Percentiles rank a stretch among this genome's conserved stretches.
Evolutionary conservation across 2,888 invertebrate species (phyloP).

Genomic region (Eudemis profundana): DNA sequence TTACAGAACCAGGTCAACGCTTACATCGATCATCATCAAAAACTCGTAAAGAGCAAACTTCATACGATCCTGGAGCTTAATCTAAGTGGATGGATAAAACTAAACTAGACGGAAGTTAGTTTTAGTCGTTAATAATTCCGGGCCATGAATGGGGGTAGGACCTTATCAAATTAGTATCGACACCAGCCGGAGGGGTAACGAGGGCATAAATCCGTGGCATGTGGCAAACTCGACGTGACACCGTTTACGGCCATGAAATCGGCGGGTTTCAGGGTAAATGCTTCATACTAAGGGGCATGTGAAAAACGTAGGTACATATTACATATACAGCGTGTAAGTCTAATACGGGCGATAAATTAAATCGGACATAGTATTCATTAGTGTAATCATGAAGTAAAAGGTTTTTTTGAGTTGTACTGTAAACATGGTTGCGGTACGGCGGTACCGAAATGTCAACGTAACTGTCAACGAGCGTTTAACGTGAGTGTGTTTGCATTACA

Average conservation of each 20-base stretch:
- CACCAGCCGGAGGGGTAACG: slow-evolving; percentile 47
- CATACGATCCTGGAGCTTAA: slow-evolving; percentile 36
- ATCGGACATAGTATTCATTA: too few species aligned
- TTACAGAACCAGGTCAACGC: slow-evolving; percentile 35
- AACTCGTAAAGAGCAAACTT: slow-evolving; percentile 42
- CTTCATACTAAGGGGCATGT: not conserved
- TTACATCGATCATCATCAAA: slow-evolving; percentile 44
- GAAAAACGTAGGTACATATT: not conserved
- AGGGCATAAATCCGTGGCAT: slow-evolving; percentile 55
- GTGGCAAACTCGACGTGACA: slow-evolving; percentile 54
- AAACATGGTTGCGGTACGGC: too few species aligned
- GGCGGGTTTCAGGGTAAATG: slow-evolving; percentile 5
- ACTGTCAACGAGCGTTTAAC: too few species aligned
- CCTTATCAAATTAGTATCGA: slow-evolving; percentile 49
- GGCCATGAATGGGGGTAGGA: slow-evolving; percentile 48
- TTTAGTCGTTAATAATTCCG: slow-evolving; percentile 48
- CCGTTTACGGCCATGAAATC: slow-evolving; percentile 39
- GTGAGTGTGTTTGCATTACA: too few species aligned
- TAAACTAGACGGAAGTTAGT: slow-evolving; percentile 35
- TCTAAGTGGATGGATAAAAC: slow-evolving; percentile 39
- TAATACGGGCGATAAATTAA: too few species aligned
- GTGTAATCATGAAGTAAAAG: too few species aligned
- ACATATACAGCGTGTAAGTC: too few species aligned
- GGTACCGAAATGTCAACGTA: too few species aligned
- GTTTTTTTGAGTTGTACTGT: too few species aligned